Evolutionary conservation across 2,113 vertebrate genomes (phyloP).

Genomic region (Gopherus flavomarginatus): DNA sequence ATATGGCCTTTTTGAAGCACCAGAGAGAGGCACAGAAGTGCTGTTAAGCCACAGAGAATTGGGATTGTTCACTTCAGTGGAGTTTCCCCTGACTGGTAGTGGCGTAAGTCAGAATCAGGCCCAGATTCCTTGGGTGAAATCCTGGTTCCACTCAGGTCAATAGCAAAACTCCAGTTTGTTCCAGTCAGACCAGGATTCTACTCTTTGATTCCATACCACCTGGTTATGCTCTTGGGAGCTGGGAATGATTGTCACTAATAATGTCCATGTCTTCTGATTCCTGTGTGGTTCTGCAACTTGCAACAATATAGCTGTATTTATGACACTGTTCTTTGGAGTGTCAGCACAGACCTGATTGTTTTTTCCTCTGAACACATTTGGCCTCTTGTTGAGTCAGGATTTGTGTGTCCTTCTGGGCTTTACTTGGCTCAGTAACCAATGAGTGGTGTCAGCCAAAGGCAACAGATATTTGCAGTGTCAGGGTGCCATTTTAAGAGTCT

Average conservation of each 20-base stretch:
- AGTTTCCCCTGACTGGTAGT: neutral
- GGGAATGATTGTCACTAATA: neutral
- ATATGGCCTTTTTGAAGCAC: neutral
- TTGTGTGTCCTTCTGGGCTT: neutral
- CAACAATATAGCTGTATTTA: neutral
- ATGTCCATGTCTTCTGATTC: neutral
- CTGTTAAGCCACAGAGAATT: neutral
- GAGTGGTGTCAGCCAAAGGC: neutral
- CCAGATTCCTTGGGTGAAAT: neutral
- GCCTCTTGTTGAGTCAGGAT: neutral
- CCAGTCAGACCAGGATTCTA: accelerated
- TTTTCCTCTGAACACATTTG: neutral
- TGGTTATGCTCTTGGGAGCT: neutral
- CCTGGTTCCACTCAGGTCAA: neutral
- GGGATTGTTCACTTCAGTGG: neutral
- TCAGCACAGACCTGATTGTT: neutral
- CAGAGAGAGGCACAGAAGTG: neutral
- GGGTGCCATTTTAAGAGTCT: conserved; percentile 2
- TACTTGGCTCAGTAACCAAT: neutral
- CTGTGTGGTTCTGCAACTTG: neutral
- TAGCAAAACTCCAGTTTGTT: neutral
- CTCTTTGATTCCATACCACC: neutral
- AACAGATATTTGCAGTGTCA: neutral
- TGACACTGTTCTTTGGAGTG: neutral
- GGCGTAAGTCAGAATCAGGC: neutral